A percentile compares a stretch with the other conserved stretches of the same genome.
These are phyloP conservation scores for Cylloceria caligata DNA, from an alignment of 2,888 invertebrate genomes.

Conservation along the genomic window DNA sequence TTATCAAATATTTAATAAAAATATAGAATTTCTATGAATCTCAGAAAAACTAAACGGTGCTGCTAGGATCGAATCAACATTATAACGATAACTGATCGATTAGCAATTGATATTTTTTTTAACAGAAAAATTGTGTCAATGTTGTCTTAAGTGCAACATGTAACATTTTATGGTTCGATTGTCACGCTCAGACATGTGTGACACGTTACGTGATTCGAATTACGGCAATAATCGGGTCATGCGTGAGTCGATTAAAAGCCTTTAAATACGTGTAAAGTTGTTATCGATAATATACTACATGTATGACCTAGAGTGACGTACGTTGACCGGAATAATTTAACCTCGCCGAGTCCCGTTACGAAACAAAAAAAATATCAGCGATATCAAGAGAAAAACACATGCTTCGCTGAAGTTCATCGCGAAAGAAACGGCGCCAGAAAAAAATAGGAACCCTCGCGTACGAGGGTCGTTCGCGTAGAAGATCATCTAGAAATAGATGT, in stretches of 20 bases:
- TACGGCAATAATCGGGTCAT: slow-evolving; percentile 40
- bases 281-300: slow-evolving; percentile 55
- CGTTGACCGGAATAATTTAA: neutral
- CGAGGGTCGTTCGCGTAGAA: slow-evolving; percentile 22
- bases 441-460: neutral
- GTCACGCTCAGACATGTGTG: slow-evolving; percentile 2
- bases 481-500: slow-evolving; percentile 60
- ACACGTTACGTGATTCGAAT: slow-evolving; percentile 30
- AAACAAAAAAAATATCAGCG: too few species aligned
- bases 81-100: too few species aligned
- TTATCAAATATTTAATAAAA: too few species aligned
- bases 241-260: slow-evolving; percentile 39
- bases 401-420: neutral
- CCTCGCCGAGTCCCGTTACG: neutral
- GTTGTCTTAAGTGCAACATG: neutral
- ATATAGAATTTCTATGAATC: too few species aligned
- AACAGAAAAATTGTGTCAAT: neutral
- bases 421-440: neutral
- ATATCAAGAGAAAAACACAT: too few species aligned
- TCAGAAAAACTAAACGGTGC: too few species aligned
- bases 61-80: too few species aligned
- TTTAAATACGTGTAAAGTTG: slow-evolving; percentile 12
- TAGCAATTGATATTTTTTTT: too few species aligned
- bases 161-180: neutral
- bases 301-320: neutral